Base-by-base conservation (phyloP, 2,113 vertebrate species). In the Rhinogobius similis region DNA sequence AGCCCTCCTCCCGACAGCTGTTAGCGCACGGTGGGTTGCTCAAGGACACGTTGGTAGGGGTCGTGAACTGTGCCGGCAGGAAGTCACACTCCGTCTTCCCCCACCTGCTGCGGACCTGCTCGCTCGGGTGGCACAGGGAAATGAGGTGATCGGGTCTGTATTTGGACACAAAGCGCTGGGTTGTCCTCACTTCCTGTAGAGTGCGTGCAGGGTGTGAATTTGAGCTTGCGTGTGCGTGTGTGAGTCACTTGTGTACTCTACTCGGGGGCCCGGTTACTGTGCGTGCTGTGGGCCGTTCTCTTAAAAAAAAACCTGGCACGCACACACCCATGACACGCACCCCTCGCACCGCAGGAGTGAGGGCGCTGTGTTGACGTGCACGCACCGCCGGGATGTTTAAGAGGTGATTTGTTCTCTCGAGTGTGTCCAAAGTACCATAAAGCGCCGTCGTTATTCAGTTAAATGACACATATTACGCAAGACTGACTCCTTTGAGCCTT, bases 171-270 rank as follows among this genome's bases (percentile, higher is more conserved):
- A 86, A 84, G 72, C 63, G 64, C 61, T 81, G 70, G 63, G 74
- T 76, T 84, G 77, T 58, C 11, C 79, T 76, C 72, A 81, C 82
- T 83, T 90, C 83, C 86, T 84, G 81, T 77, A 62, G 62, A 83
- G 77, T 72, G 83, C 8, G 26, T 62, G 68, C 62, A 66, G 63
- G 64, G 78, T 59, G 72, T 78, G 78, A 79, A 78, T 81, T 86
- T 84, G 72, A 73, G 46, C 29, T 27, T 62, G 53, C 41, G 68
- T 62, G 72, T 74, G 32, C 32, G n/a, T n/a, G 71, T 81, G 26
- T 73, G 63, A 65, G 44, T 66, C 10, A 53, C 36, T 48, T 48
- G 46, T 27, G 73, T 39, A 52, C 9, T 39, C 65, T 69, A 72
- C 65, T 68, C 62, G 67, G 52, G 76, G 48, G 72, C 18, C 43